Percentiles rank a stretch among this genome's conserved stretches.
Conservation (phyloP, 2,797 vertebrate species). For the Galago senegalensis region DNA sequence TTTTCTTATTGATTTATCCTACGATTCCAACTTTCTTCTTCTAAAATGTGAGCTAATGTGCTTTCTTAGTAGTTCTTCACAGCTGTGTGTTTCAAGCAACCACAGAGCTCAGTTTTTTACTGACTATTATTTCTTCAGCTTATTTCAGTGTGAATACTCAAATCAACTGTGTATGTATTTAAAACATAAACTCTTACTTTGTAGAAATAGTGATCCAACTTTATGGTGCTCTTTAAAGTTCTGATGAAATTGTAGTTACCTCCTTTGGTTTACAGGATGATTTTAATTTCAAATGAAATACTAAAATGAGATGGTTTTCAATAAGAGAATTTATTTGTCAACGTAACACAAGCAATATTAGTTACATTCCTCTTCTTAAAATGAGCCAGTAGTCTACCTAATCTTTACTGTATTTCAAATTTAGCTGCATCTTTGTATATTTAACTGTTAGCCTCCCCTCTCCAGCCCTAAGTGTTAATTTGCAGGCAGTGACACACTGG, state of each 20-base stretch:
- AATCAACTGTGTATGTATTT: neutral
- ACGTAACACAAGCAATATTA: neutral
- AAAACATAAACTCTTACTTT: neutral
- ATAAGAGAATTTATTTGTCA: neutral
- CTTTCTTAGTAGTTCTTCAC: neutral
- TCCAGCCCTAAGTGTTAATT: neutral
- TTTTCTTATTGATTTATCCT: neutral
- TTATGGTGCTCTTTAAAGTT: neutral
- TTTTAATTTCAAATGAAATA: constrained; percentile 47
- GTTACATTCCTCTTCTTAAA: neutral
- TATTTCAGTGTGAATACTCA: neutral
- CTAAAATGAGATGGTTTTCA: neutral
- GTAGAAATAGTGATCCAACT: neutral
- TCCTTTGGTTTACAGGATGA: neutral
- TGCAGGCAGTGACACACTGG: neutral
- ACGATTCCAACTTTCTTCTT: neutral
- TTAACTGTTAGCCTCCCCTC: neutral
- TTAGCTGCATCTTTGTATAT: neutral
- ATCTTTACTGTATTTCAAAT: neutral
- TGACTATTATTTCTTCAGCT: neutral
- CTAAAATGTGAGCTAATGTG: neutral
- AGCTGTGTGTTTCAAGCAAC: neutral
- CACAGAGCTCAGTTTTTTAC: neutral
- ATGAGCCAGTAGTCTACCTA: neutral
- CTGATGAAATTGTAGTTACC: neutral